Percentiles rank a stretch among this genome's conserved stretches.
Evolutionary conservation across 2,888 invertebrate genomes (phyloP).

Genomic region (Ethmia dodecea): DNA sequence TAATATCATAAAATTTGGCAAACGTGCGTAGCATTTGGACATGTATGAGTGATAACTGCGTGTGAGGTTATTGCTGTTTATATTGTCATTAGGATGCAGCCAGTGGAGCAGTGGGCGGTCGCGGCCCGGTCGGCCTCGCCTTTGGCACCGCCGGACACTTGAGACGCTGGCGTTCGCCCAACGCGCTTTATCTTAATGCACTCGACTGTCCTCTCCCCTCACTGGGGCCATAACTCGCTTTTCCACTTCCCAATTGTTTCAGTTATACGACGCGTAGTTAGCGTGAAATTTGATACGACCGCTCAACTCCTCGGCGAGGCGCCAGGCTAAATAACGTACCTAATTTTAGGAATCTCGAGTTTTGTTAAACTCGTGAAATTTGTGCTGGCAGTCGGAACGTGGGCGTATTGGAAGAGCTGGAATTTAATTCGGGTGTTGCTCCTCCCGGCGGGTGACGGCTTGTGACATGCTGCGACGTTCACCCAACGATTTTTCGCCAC

Average conservation of each 20-base stretch:
- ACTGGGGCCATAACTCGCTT: conserved; percentile 54
- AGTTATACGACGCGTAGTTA: conserved; percentile 39
- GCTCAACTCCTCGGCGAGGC: conserved; percentile 14
- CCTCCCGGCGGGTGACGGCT: conserved; percentile 48
- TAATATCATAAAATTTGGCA: no score
- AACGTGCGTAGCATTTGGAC: no score
- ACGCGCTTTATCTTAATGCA: conserved; percentile 70
- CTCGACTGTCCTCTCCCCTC: conserved; percentile 58
- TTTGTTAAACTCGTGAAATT: conserved; percentile 42
- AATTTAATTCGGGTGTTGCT: conserved; percentile 70
- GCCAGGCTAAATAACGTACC: conserved; percentile 34
- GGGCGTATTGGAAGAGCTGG: conserved; percentile 44
- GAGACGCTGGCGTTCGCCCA: conserved; percentile 69
- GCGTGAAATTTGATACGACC: conserved; percentile 38
- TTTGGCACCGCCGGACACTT: conserved; percentile 63
- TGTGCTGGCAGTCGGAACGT: conserved; percentile 31
- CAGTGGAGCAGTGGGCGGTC: conserved; percentile 9
- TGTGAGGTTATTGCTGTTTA: conserved; percentile 13
- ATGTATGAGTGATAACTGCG: no score
- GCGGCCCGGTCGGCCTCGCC: conserved; percentile 26
- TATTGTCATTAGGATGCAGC: conserved; percentile 1
- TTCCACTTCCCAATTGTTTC: conserved; percentile 56
- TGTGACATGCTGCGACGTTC: conserved; percentile 53
- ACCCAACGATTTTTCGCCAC: conserved; percentile 46
- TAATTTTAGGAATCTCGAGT: conserved; percentile 42